Evolutionary conservation across 2,797 vertebrate genomes (phyloP), one percentile per base, ranked within the genome.

Genomic region (Spheniscus humboldti): DNA sequence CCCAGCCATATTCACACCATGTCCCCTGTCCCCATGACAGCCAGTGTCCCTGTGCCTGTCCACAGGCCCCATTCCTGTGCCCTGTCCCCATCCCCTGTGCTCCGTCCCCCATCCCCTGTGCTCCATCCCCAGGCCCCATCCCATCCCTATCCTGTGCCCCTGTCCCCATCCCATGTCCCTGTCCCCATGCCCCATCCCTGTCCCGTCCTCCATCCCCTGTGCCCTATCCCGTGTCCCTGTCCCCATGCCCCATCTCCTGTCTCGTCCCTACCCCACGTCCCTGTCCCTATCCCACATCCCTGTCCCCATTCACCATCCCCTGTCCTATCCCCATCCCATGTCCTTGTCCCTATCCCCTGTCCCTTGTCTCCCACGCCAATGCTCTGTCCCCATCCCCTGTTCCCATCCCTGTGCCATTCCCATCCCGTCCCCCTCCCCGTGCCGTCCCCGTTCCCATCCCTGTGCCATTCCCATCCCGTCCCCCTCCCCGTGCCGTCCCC

Each of bases 141-240:
- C 60, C 39, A 10, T 37, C 37, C 37, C 37, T 37, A 37, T 37
- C 37, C 30, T 6, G 23, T 23, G 37, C 43, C 25, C 55, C 31
- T 35, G 31, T 18, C 24, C 27, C 6, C 30, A 37, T 37, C 37
- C 37, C 37, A 37, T 37, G 37, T 37, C 37, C 37, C 37, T 30
- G 37, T 86, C 82, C 98, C 98, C 98, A 99, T 16, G 31, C 19
- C 41, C 28, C 63, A 35, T 59, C 25, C 56, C 72, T 41, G 43
- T 43, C 37, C 11, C 37, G 5, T 39, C 37, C 37, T 39, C 37
- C 37, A 39, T 11, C 37, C 37, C 37, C 11, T 11, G 37, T 39
- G 11, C 37, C 37, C 37, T 11, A 39, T 39, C 37, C 37, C 37
- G 37, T 39, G 37, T 39, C 37, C 37, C 37, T 39, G 37, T 39